phyloP scores from a whole-genome alignment of 2,797 vertebrate genomes.

The Erithacus rubecula region DNA sequence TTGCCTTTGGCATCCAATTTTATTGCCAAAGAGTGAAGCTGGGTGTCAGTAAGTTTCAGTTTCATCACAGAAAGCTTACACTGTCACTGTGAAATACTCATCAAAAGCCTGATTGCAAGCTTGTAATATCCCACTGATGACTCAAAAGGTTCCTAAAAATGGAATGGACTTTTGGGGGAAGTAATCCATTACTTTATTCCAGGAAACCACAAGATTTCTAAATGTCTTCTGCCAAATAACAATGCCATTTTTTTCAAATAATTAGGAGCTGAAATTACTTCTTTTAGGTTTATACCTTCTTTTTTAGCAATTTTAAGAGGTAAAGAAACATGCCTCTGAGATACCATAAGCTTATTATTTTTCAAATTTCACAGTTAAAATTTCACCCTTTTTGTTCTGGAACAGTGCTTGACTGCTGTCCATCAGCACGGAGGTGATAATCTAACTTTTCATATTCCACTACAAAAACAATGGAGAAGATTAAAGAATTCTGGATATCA shows the following conservation, averaged over 20 bases:
- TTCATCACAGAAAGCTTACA: constrained; percentile 44
- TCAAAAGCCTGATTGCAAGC: not conserved
- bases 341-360: not conserved
- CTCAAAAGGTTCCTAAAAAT: constrained; percentile 20
- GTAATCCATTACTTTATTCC: not conserved
- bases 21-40: constrained; percentile 43
- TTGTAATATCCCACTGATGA: not conserved
- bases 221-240: not conserved
- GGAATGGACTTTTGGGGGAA: not conserved
- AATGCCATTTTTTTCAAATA: not conserved
- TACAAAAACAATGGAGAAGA: not conserved
- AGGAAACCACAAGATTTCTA: constrained; percentile 29
- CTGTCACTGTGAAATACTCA: constrained; percentile 57
- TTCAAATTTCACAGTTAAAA: not conserved
- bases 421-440: not conserved
- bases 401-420: not conserved
- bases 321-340: not conserved
- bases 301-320: not conserved
- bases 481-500: constrained; percentile 17
- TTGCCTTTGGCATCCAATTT: constrained; percentile 51
- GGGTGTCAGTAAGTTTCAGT: not conserved
- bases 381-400: not conserved
- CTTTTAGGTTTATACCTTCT: not conserved
- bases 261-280: not conserved
- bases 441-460: not conserved